These are phyloP conservation scores for Rhagonycha lutea DNA, from an alignment of 2,888 invertebrate species.

Conservation along the genomic window DNA sequence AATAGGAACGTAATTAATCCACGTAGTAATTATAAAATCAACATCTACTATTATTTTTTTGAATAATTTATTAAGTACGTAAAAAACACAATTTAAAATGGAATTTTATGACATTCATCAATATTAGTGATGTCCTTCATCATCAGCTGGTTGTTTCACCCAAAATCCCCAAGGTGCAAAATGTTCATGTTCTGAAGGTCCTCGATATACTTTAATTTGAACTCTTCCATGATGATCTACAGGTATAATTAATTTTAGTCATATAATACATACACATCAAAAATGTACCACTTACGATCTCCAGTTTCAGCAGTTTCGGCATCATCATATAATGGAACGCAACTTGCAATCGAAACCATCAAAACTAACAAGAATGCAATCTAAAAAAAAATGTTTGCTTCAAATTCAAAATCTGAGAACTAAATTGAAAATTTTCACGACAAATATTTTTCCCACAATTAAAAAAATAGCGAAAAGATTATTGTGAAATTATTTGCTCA, in stretches of 20 bases:
- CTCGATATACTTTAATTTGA: slow-evolving; percentile 76
- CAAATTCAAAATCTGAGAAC: background rate
- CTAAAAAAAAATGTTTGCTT: slow-evolving; percentile 8
- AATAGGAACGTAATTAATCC: no score
- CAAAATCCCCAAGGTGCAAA: slow-evolving; percentile 76
- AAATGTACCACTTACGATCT: slow-evolving; percentile 35
- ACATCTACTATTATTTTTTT: background rate
- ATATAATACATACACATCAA: background rate
- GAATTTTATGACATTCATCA: background rate
- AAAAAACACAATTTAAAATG: background rate
- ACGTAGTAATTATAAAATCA: no score
- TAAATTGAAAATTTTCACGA: no score
- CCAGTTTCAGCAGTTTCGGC: slow-evolving; percentile 38
- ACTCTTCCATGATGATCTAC: slow-evolving; percentile 63
- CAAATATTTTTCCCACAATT: no score
- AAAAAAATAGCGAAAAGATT: no score
- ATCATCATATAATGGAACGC: slow-evolving; percentile 35
- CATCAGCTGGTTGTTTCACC: slow-evolving; percentile 72
- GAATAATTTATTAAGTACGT: background rate
- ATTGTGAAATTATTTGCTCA: no score
- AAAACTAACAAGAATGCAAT: slow-evolving; percentile 14
- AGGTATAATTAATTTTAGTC: background rate
- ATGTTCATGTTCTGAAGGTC: slow-evolving; percentile 65
- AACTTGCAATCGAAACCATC: slow-evolving; percentile 3
- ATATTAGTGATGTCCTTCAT: slow-evolving; percentile 53